Base-by-base conservation (phyloP, 2,113 vertebrate species). In the Melanotaenia duboulayi region DNA sequence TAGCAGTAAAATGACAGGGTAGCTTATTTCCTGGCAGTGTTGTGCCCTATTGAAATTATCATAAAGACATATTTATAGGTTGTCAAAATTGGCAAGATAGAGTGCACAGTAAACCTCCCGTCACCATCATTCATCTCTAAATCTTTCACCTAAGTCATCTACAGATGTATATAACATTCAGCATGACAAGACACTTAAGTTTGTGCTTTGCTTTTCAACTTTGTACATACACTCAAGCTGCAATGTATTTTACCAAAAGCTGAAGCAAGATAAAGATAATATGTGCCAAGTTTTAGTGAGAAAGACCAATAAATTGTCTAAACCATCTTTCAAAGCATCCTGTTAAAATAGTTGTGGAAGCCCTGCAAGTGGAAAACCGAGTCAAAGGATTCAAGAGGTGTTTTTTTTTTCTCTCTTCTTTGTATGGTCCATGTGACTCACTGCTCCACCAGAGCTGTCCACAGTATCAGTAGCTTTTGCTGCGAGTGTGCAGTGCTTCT, bases 371-470 rank as follows among this genome's bases (percentile, higher is more conserved):
- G 84, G 83, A 81, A 87, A 65, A 56, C 2, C 68, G 84, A 85
- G 84, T 79, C 50, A 81, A 85, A 81, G 65, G 80, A 82, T 87
- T 88, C 74, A 65, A 85, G 87, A 71, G 76, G 78, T 88, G 68
- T 51, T 74, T 88, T 79, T 90, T 85, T 89, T 20, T 17, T 25
- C 70, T 12, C 25, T 66, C 14, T 24, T 65, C 63, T 87, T 83
- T 84, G 83, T 76, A 83, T 83, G 82, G 74, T 79, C 90, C 92
- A 92, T 92, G 92, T 92, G 94, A 94, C 92, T 90, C 86, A 48
- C 25, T 71, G 87, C 88, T 93, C 84, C 85, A 85, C 69, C 81
- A 87, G 62, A 79, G 71, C 89, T 83, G 78, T 71, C 76, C 85
- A 86, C 85, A 88, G 90, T 82, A 49, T 87, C 73, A 62, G 75